Percentiles rank a stretch among this genome's conserved stretches.
Conservation (phyloP, 2,797 vertebrate species). For the Argya squamiceps region DNA sequence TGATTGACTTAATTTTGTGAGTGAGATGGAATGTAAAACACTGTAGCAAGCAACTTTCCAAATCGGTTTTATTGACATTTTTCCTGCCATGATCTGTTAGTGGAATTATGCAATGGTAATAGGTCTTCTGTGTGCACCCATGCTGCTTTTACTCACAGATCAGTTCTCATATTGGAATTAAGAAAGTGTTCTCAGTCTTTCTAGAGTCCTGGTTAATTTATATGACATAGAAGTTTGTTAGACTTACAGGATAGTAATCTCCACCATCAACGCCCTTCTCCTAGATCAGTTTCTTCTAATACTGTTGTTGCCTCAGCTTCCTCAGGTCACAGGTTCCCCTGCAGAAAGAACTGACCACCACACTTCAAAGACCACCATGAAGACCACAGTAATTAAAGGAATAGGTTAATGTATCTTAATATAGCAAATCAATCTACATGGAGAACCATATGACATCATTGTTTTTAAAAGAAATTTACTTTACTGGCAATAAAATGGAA, state of each 20-base stretch:
- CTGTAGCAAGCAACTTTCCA: neutral
- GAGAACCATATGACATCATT: neutral
- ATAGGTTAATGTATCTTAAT: neutral
- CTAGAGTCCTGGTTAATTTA: neutral
- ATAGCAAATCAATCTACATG: neutral
- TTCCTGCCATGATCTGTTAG: neutral
- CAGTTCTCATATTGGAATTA: neutral
- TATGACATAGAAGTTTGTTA: neutral
- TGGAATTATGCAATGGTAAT: neutral
- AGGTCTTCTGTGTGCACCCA: neutral
- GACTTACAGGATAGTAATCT: neutral
- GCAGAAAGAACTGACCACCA: neutral
- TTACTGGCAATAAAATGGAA: neutral
- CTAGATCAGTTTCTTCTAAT: neutral
- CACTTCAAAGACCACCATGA: neutral
- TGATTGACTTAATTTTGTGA: neutral
- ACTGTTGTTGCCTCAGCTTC: neutral
- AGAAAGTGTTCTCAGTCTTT: neutral
- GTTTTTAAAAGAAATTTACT: neutral
- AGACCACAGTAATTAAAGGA: neutral
- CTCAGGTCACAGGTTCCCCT: neutral
- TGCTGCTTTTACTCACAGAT: neutral
- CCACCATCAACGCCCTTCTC: neutral
- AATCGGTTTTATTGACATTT: neutral
- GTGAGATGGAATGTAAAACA: neutral